Evolutionary conservation across 2,113 vertebrate genomes (phyloP).

Genomic region (Phycodurus eques): DNA sequence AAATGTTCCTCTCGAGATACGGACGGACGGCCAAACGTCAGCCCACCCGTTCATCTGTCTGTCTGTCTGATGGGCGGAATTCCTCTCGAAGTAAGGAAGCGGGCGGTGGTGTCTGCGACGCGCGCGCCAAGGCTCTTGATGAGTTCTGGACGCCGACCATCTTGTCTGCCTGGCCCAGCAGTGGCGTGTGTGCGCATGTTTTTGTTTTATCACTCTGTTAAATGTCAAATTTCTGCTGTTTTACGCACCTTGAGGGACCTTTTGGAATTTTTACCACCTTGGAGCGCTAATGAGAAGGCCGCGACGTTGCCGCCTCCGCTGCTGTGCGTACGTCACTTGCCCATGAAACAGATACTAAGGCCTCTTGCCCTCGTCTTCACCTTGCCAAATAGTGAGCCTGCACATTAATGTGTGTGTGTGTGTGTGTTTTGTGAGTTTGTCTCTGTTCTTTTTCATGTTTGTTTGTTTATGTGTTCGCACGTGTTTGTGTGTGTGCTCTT

Average conservation of each 20-base stretch:
- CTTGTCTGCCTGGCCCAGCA: background rate
- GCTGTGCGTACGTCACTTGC: background rate
- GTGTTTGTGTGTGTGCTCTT: constrained; percentile 30
- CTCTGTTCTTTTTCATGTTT: background rate
- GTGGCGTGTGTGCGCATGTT: background rate
- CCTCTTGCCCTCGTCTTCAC: background rate
- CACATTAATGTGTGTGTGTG: background rate
- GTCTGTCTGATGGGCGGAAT: background rate
- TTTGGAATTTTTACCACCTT: background rate
- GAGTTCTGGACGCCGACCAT: background rate
- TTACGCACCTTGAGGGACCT: background rate
- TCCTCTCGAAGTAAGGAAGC: background rate
- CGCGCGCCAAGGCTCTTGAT: background rate
- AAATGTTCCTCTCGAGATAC: background rate
- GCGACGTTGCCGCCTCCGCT: background rate
- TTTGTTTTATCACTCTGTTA: background rate
- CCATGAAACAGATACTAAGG: background rate
- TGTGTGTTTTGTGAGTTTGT: background rate
- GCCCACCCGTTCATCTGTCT: background rate
- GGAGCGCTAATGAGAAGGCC: background rate
- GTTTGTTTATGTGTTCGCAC: background rate
- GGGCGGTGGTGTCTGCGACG: background rate
- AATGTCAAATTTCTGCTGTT: background rate
- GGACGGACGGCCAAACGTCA: constrained; percentile 1
- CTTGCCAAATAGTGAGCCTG: background rate